Base-by-base conservation (phyloP, 2,888 invertebrate species). In the Odontomyia ornata region DNA sequence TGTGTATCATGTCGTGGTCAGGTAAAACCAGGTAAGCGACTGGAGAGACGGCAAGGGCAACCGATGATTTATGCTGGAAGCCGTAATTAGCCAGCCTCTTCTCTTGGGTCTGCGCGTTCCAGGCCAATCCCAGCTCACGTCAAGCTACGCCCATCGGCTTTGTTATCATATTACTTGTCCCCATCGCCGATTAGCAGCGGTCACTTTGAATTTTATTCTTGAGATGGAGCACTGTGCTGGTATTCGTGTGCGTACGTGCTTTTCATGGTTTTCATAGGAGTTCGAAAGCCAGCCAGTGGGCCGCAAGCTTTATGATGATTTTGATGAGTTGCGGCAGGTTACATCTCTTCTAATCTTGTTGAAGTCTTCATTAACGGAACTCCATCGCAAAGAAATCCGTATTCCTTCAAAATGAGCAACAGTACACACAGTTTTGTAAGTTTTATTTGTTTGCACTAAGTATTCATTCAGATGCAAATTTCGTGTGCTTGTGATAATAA, bases 61-160 rank as follows among this genome's bases (percentile, higher is more conserved):
- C n/a, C 52, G 18, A 52, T 52, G 52, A 52, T 52, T 52, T 52
- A 52, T 52, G 52, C 52, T 52, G 52, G 52, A 18, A 13, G 52
- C 15, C 52, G 5, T 18, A 4, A 52, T 52, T 52, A 15, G 52
- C 52, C 52, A 52, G 52, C 52, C 18, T 13, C 52, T 9, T 7
- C 28, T 30, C 21, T 56, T 28, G 28, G 27, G 27, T 72, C 36
- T n/a, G 71, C 47, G 21, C 25, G 4, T 43, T n/a, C 25, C 47
- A 69, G 69, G 11, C 25, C 69, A 23, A 69, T 23, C 69, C 69
- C 69, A n/a, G 2, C 46, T 13, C 21, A 47, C 36, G 25, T 25
- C 47, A 69, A 27, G 73, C 23, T 73, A 73, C 73, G 73, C 73
- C 73, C 73, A 57, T 60, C 36, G 30, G 36, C 60, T 30, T 57